Evolutionary conservation across 2,797 vertebrate species (phyloP).

Genomic region (Benthosema pterotum): DNA sequence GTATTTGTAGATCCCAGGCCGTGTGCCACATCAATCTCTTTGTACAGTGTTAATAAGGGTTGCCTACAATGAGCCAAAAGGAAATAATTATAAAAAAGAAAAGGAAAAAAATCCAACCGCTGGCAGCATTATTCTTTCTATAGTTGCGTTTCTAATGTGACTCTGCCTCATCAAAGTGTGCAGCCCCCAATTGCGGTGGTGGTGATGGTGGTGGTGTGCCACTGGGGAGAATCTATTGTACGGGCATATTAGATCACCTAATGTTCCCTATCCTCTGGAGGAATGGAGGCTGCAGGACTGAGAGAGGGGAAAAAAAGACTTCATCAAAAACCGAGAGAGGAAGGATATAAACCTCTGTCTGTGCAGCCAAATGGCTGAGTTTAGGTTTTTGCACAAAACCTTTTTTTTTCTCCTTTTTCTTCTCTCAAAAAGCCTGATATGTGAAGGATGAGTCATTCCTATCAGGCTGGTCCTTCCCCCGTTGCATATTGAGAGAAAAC

Average conservation of each 20-base stretch:
- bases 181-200: background rate
- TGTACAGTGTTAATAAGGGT: no score
- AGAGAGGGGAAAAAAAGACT: background rate
- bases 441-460: constrained; percentile 5
- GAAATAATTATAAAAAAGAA: no score
- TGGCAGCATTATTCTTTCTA: no score
- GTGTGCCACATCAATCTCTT: no score
- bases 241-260: constrained; percentile 5
- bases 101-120: no score
- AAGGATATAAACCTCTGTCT: background rate
- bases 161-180: background rate
- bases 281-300: no score
- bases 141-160: background rate
- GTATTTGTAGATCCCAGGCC: no score
- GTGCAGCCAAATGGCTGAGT: constrained; percentile 1
- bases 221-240: constrained; percentile 4
- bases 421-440: background rate
- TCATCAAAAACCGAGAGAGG: background rate
- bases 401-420: no score
- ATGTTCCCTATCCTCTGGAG: background rate
- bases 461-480: background rate
- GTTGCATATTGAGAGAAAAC: background rate
- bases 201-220: background rate
- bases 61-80: no score
- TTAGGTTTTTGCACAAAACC: background rate